Percentiles rank a stretch among this genome's conserved stretches.
Evolutionary conservation across 2,797 vertebrate species (phyloP).

Genomic region (Xiphophorus birchmanni): DNA sequence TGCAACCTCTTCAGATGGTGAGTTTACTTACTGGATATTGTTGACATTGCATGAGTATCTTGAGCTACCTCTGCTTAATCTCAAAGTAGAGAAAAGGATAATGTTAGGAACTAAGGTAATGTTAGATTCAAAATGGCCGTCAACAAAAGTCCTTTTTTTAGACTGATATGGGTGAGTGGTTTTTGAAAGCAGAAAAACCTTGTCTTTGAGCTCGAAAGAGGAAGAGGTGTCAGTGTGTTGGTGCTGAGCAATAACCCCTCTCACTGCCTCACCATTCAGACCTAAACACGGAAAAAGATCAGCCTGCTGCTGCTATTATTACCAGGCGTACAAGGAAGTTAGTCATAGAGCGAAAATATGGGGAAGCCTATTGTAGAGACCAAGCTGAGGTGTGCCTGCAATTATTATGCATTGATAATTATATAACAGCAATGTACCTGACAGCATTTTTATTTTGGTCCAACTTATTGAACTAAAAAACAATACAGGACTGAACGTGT

Average conservation of each 20-base stretch:
- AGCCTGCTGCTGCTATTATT: constrained; percentile 19
- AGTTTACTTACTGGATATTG: constrained; percentile 28
- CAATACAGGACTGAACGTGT: background rate
- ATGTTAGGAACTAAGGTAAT: background rate
- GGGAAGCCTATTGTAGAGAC: background rate
- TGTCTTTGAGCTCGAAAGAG: constrained; percentile 3
- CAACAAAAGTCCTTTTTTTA: background rate
- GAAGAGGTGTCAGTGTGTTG: constrained; percentile 18
- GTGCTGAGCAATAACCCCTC: constrained; percentile 11
- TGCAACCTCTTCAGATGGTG: constrained; percentile 63
- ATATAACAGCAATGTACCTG: background rate
- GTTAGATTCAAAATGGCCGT: constrained; percentile 1
- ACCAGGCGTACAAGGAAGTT: constrained; percentile 34
- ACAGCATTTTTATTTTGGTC: background rate
- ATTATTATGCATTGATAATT: background rate
- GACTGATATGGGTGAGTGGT: background rate
- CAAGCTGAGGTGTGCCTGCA: background rate
- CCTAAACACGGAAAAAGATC: constrained; percentile 1
- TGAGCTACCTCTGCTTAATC: background rate
- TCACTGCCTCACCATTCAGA: constrained; percentile 10
- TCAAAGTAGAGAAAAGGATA: background rate
- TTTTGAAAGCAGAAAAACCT: background rate
- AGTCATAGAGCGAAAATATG: background rate
- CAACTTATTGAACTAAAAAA: background rate
- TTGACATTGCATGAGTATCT: background rate